phyloP scores from a whole-genome alignment of 2,888 invertebrate genomes.

The Pheosia gnoma region DNA sequence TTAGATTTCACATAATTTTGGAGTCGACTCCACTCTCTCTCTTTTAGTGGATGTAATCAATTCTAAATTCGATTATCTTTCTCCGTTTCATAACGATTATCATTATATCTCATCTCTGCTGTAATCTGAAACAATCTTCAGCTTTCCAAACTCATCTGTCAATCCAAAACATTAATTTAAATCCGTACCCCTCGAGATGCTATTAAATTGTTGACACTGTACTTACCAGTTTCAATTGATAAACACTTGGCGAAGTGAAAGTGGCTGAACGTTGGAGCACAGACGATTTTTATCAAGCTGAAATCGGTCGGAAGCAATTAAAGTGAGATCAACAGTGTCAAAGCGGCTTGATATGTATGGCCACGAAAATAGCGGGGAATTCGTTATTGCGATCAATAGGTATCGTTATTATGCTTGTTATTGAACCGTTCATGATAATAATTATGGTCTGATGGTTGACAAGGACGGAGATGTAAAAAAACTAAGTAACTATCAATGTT shows the following conservation, averaged over 20 bases:
- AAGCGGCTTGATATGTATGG: conserved; percentile 39
- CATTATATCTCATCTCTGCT: neutral
- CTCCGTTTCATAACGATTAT: too few relatives aligned
- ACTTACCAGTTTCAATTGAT: conserved; percentile 18
- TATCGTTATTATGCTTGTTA: neutral
- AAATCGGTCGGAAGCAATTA: conserved; percentile 56
- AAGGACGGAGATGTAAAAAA: too few relatives aligned
- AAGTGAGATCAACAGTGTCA: conserved; percentile 54
- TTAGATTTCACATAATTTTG: too few relatives aligned
- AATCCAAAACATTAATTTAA: conserved; percentile 4
- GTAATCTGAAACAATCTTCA: neutral
- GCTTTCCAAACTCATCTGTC: neutral
- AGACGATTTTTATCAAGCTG: conserved; percentile 45
- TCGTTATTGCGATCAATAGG: neutral
- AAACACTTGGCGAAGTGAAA: conserved; percentile 16
- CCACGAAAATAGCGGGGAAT: conserved; percentile 35
- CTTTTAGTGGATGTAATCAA: too few relatives aligned
- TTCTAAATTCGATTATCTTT: too few relatives aligned
- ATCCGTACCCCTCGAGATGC: conserved; percentile 14
- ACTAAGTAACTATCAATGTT: too few relatives aligned
- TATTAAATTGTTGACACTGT: conserved; percentile 26
- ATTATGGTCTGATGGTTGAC: too few relatives aligned
- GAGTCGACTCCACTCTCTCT: too few relatives aligned
- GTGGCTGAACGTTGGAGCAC: conserved; percentile 8
- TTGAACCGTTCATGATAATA: neutral